phyloP scores from a whole-genome alignment of 1,140 invertebrate genomes.

The Campoletis sonorensis region DNA sequence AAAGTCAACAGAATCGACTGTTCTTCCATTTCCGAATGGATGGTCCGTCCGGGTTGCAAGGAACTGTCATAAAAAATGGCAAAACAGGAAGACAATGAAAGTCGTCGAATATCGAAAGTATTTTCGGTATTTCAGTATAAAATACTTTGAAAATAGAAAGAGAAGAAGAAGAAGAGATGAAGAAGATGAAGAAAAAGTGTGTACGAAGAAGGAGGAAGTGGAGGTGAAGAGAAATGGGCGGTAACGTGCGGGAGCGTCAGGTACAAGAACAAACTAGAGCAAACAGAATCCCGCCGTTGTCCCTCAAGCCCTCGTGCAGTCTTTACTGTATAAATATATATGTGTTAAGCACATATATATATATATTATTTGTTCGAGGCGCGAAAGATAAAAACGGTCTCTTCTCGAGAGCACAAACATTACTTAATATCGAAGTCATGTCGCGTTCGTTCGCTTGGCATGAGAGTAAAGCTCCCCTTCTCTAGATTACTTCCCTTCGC shows the following conservation, averaged over 20 bases:
- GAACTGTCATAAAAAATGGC: not conserved
- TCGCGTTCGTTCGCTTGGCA: slow-evolving; percentile 42
- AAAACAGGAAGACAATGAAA: slow-evolving; percentile 45
- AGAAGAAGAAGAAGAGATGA: not conserved
- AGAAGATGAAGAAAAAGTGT: slow-evolving; percentile 30
- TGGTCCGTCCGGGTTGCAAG: no score
- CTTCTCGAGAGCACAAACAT: slow-evolving; percentile 70
- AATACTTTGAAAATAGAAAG: not conserved
- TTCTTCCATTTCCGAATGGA: no score
- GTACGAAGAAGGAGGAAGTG: slow-evolving; percentile 26
- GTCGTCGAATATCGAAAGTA: no score
- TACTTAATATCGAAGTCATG: slow-evolving; percentile 73
- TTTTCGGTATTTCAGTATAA: not conserved
- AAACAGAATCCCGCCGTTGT: slow-evolving; percentile 64
- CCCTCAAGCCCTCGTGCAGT: slow-evolving; percentile 63
- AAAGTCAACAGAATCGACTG: no score
- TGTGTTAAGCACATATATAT: not conserved
- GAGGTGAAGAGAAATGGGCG: slow-evolving; percentile 56
- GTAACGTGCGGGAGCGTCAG: slow-evolving; percentile 41
- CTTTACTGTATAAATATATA: slow-evolving; percentile 24
- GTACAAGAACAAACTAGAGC: slow-evolving; percentile 71
- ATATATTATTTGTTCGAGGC: slow-evolving; percentile 68
- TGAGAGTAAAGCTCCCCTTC: slow-evolving; percentile 15
- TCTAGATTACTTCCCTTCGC: not conserved
- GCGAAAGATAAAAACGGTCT: slow-evolving; percentile 68